Base-by-base conservation (phyloP, 2,888 invertebrate species). In the Stenichneumon culpator region DNA sequence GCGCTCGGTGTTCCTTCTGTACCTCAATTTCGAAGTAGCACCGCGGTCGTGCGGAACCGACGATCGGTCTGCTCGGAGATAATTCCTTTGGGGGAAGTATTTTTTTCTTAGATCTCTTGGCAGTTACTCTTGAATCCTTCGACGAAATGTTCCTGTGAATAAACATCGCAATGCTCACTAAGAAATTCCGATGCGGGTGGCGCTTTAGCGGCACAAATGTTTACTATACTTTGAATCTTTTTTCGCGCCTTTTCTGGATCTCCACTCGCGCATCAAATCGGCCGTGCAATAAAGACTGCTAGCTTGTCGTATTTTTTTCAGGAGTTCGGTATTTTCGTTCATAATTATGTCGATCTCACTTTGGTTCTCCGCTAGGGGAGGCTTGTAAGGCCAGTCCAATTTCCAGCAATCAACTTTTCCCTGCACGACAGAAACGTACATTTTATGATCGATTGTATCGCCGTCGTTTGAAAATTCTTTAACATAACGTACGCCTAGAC, bases 401-500 rank as follows among this genome's bases (percentile, higher is more conserved):
- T 88, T 91, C 93, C 92, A 93, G 65, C 92, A 93, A 54, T 93
- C 90, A 0, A 90, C 84, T 70, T 83, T 86, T 60, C 90, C 91
- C 93, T 93, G 78, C 85, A 81, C 0, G 16, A 32, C 19, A 44
- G 9, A 57, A 57, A 4, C 19, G 25, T 3, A 44, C 14, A 4
- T 57, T 25, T 22, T 9, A 57, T 57, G 14, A 14, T 22, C 3
- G 2, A 14, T 22, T 5, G 6, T 36, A 36, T 60, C 7, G 36
- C 28, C 47, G 3, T 65, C n/a, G 9, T 4, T 3, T 65, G 14
- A 14, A 7, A 22, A n/a, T 36, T 25, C 1, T 19, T 54, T 11
- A 52, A n/a, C 19, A 11, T 52, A 75, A 68, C 93, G 92, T 89
- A 96, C 96, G 88, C 95, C 95, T 44, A 95, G 95, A 88, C 96